A percentile compares a stretch with the other conserved stretches of the same genome.
These are phyloP conservation scores for Crenichthys baileyi DNA, from an alignment of 2,797 vertebrate species.

Conservation along the genomic window DNA sequence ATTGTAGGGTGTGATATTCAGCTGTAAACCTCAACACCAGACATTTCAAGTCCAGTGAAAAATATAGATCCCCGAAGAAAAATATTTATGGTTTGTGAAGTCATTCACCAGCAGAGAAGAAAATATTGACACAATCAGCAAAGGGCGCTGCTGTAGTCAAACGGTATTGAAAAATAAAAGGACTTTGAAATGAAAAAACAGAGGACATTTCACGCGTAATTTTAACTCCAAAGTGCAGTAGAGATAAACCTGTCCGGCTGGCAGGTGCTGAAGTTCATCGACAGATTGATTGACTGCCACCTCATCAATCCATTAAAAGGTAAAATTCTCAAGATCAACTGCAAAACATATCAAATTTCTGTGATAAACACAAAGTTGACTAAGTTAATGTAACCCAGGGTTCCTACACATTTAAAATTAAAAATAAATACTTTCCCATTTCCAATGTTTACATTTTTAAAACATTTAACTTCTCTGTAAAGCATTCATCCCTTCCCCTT, in stretches of 20 bases:
- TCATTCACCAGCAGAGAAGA: not conserved
- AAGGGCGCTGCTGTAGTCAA: not conserved
- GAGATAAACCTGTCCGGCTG: not conserved
- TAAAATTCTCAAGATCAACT: not conserved
- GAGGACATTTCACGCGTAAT: not conserved
- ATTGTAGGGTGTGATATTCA: not conserved
- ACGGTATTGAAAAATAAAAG: not conserved
- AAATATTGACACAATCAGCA: not conserved
- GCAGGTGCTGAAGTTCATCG: not conserved
- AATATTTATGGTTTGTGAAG: no score
- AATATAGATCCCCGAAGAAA: no score
- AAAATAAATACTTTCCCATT: no score
- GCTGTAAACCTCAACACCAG: not conserved
- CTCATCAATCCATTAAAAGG: not conserved
- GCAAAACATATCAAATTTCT: not conserved
- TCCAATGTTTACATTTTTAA: no score
- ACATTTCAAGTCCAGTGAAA: not conserved
- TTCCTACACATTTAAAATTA: not conserved
- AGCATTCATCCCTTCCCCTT: not conserved
- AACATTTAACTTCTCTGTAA: no score
- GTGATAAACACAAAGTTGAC: not conserved
- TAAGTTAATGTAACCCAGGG: not conserved
- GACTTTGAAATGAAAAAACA: not conserved
- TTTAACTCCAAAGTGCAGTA: not conserved
- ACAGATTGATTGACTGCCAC: not conserved